Evolutionary conservation across 2,797 vertebrate genomes (phyloP), one percentile per base, ranked within the genome.

Genomic region (Cossypha dichroa): DNA sequence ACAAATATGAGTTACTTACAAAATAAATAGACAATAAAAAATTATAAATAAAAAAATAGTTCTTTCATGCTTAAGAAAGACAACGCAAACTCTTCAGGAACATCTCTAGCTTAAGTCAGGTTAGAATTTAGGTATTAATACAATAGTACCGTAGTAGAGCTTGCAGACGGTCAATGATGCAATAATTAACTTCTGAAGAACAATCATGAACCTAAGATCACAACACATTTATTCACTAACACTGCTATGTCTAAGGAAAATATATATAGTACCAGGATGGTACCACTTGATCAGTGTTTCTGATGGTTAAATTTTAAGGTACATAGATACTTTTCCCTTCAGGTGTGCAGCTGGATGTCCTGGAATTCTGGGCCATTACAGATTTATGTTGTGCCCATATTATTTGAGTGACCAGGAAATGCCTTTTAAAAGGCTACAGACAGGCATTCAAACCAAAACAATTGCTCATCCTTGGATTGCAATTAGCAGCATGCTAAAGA

Each of bases 231-330:
- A 66, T 58, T n/a, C 43, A 67, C 22, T 26, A 63, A 46, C 10
- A 23, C 11, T 19, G 7, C 36, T 49, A 9, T 17, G 1, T 16
- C 52, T 29, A 41, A 2, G 5, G 34, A 81, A 79, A 58, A 38
- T 8, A 81, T 3, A 0, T 17, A 41, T 1, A 0, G 0, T 13
- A 7, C 45, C 45, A 58, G 15, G 6, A 73, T 21, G 20, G 25
- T 67, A 43, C 7, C 18, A 29, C 36, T 60, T 41, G 22, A 25
- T 58, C 43, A 33, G 33, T 16, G 6, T 33, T 86, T 43, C 59
- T n/a, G 20, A 34, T 12, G 7, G 38, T 38, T 80, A 85, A 12
- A 41, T 75, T 60, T 83, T 63, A 83, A 69, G 22, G 22, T n/a
- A 76, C 22, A 20, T 3, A 56, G 38, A 73, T 7, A 54, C 5